Evolutionary conservation across 2,113 vertebrate species (phyloP), one percentile per base, ranked within the genome.

Genomic region (Hemichromis elongatus): DNA sequence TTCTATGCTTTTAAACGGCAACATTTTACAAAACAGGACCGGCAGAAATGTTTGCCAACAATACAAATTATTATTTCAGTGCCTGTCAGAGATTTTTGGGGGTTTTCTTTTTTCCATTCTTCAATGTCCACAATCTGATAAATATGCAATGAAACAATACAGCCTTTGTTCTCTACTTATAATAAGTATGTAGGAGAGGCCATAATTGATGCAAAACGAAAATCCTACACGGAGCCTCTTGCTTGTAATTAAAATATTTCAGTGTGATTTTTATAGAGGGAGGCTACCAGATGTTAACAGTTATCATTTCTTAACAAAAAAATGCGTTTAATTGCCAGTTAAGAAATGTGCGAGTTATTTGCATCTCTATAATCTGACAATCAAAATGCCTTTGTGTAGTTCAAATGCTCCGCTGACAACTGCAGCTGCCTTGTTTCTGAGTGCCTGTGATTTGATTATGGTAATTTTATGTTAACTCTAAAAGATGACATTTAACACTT

Each of bases 251-350:
- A 90, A 91, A 92, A 89, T 88, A 79, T 88, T 92, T 90, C 81
- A 81, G 78, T 40, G 59, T 81, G 77, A 84, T 90, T 89, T 66
- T 85, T 63, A 83, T 78, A 19, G 85, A 85, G 78, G 88, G 86
- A 88, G 89, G 83, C 89, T 89, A 84, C 81, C 90, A 93, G 90
- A 94, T 93, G 92, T 90, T 92, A 92, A 87, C 87, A 81, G 59
- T 86, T 92, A 92, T 47, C 19, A 11, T 87, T 92, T 77, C 78
- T 75, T 66, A 4, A 55, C 54, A 52, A 78, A 86, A 78, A 77
- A 78, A 84, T 5, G 26, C 24, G 50, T 91, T 91, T 88, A 92
- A 90, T 88, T 92, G 79, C 24, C 28, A 55, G 70, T 52, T 78
- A 59, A 47, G 80, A 87, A 92, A 84, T 37, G 78, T 79, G 81